Evolutionary conservation across 1,140 invertebrate genomes (phyloP), one percentile per base, ranked within the genome.

Genomic region (Gonioctena quinquepunctata): DNA sequence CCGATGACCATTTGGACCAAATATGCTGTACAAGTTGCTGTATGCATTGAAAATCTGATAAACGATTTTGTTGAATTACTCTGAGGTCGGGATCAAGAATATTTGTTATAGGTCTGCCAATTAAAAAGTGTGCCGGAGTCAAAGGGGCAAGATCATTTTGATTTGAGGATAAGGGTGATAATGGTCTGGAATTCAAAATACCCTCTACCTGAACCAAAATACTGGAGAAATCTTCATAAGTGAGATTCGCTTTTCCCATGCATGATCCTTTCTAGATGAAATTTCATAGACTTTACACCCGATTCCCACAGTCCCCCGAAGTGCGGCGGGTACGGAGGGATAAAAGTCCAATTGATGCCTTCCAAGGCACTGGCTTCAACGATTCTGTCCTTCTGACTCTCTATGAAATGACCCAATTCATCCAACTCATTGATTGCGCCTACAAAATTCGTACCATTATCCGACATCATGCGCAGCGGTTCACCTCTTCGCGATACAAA

Each of bases 401-500:
- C 21, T 7, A 70, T 23, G 60, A 66, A 70, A 19, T 23, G 4
- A 22, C 23, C 18, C n/a, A 70, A 7, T 49, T 70, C 23, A 81
- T 0, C 84, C 77, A 64, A 21, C 65, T 69, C 59, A 6, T n/a
- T 50, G 13, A 42, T 13, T 23, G 54, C 56, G 3, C 66, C 66
- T 8, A 57, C 22, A 48, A 59, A 68, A 13, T 23, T 68, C 13
- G 22, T 68, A 18, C 28, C 66, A 48, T 68, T 68, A 54, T 69
- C 61, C n/a, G 33, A 69, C 16, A 50, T 65, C 11, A 69, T 50
- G 6, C 52, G 4, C 3, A 8, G 4, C 8, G 50, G 68, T 11
- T 19, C 25, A 16, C 78, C 77, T 48, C 76, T 23, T 56, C 77
- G 27, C 1, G 74, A 68, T 8, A 80, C 71, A 66, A 83, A 82